These are phyloP conservation scores for Temnothorax ravouxi DNA, from an alignment of 2,888 invertebrate genomes.

Conservation along the genomic window DNA sequence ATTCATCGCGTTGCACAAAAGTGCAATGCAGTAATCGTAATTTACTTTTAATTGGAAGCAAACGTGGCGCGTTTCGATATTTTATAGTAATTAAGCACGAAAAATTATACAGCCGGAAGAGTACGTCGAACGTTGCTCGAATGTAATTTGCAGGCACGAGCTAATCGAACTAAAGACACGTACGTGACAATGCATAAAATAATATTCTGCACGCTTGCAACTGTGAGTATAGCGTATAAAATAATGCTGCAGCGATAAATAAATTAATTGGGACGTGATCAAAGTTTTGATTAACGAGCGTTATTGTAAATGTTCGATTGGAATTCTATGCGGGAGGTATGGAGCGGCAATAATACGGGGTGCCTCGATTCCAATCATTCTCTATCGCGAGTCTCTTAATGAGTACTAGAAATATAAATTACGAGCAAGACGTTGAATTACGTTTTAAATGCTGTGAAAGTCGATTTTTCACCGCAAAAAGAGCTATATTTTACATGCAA, in stretches of 20 bases:
- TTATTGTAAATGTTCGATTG: slow-evolving; percentile 33
- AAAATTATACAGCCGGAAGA: slow-evolving; percentile 30
- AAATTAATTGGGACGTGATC: slow-evolving; percentile 45
- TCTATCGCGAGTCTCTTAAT: slow-evolving; percentile 4
- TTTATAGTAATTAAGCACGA: slow-evolving; percentile 45
- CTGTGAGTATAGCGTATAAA: background rate
- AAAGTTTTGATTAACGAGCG: slow-evolving; percentile 35
- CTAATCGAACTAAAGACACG: slow-evolving; percentile 43
- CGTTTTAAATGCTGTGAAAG: background rate
- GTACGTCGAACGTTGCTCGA: background rate
- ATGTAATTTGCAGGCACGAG: slow-evolving; percentile 39
- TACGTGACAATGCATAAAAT: slow-evolving; percentile 42
- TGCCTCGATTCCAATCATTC: background rate
- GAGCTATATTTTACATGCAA: background rate
- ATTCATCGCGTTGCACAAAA: slow-evolving; percentile 28
- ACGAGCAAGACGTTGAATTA: background rate
- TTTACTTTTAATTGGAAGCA: slow-evolving; percentile 47
- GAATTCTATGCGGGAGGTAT: slow-evolving; percentile 12
- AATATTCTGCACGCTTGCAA: slow-evolving; percentile 29
- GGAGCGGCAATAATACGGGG: background rate
- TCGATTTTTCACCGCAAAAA: background rate
- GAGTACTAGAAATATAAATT: background rate
- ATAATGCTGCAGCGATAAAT: slow-evolving; percentile 20
- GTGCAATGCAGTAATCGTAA: slow-evolving; percentile 40
- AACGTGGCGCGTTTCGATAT: slow-evolving; percentile 30